Evolutionary conservation across 2,113 vertebrate genomes (phyloP).

Genomic region (Pyxicephalus adspersus): DNA sequence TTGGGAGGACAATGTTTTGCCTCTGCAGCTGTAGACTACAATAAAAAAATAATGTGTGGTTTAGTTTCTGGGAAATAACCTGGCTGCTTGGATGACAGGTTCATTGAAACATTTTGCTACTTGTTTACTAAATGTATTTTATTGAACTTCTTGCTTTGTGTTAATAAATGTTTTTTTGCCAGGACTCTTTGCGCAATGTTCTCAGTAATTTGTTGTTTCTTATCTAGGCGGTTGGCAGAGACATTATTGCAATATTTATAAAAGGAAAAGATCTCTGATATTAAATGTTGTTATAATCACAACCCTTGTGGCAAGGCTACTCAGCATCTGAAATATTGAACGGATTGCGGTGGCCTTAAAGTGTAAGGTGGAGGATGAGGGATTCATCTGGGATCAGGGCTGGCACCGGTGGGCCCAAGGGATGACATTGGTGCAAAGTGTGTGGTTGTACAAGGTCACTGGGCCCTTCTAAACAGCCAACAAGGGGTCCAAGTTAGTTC

Average conservation of each 20-base stretch:
- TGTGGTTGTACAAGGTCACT: no score
- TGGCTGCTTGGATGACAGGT: background rate
- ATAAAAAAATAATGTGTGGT: background rate
- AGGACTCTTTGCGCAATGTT: background rate
- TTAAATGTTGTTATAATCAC: background rate
- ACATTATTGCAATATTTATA: background rate
- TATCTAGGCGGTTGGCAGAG: background rate
- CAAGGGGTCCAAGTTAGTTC: no score
- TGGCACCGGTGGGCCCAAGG: no score
- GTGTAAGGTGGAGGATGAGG: background rate
- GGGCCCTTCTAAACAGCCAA: no score
- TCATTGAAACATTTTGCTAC: background rate
- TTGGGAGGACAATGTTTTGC: background rate
- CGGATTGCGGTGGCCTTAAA: background rate
- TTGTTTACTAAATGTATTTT: constrained; percentile 14
- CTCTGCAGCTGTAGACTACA: background rate
- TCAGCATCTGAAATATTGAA: background rate
- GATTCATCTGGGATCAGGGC: background rate
- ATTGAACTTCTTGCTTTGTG: background rate
- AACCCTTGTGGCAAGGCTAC: background rate
- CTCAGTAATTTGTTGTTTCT: constrained; percentile 2
- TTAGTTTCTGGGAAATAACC: background rate
- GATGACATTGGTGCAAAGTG: no score
- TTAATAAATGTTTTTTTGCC: constrained; percentile 27
- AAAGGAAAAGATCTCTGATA: background rate